Percentiles rank a stretch among this genome's conserved stretches.
These are phyloP conservation scores for Sander lucioperca DNA, from an alignment of 2,113 vertebrate genomes.

Conservation along the genomic window DNA sequence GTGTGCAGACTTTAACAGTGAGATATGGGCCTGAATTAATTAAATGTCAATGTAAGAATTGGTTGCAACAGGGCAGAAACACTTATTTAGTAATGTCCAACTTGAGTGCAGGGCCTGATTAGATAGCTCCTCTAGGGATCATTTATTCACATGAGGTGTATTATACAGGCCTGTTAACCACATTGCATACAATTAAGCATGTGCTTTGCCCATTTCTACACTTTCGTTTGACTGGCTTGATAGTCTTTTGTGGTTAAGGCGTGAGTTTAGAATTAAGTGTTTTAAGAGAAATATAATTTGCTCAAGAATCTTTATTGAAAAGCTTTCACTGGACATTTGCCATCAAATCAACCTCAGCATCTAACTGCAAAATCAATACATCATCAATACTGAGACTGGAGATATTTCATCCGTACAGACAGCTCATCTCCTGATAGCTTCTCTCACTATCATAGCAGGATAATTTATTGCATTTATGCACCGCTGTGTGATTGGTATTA, in stretches of 20 bases:
- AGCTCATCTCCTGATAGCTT: conserved; percentile 39
- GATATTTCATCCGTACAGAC: conserved; percentile 53
- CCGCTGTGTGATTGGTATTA: conserved; percentile 45
- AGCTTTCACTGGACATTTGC: conserved; percentile 50
- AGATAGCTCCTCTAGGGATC: neutral
- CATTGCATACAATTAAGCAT: neutral
- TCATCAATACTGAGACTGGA: conserved; percentile 57
- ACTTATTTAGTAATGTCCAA: neutral
- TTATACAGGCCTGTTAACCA: neutral
- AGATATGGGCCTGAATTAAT: neutral
- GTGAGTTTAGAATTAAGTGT: neutral
- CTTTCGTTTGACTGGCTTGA: neutral
- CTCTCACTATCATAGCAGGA: conserved; percentile 37
- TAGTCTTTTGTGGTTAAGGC: neutral
- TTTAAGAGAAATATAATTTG: conserved; percentile 9
- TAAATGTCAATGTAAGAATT: neutral
- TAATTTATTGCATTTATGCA: conserved; percentile 46
- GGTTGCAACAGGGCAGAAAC: neutral
- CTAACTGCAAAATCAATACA: conserved; percentile 69
- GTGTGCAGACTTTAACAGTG: neutral
- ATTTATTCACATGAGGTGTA: neutral
- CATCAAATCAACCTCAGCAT: conserved; percentile 45
- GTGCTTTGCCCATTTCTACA: conserved; percentile 1
- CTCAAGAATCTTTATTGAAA: conserved; percentile 41
- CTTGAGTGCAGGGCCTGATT: neutral